Evolutionary conservation across 2,113 vertebrate genomes (phyloP).

Genomic region (Muntiacus muntjak): DNA sequence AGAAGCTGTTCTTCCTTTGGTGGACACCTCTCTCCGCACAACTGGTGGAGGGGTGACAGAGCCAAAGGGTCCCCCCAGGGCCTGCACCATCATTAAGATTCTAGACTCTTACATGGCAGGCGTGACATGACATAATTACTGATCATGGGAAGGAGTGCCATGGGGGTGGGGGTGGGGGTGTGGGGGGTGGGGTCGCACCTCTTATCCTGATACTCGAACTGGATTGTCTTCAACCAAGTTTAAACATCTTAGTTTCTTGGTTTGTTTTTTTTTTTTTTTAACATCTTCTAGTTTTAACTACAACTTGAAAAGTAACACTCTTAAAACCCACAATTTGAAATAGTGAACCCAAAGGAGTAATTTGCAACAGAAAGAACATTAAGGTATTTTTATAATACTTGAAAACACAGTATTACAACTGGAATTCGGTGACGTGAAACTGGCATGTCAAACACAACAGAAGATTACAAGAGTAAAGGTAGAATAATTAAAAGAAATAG

Average conservation of each 20-base stretch:
- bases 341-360: slow-evolving; percentile 25
- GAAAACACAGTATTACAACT: slow-evolving; percentile 40
- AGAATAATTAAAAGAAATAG: slow-evolving; percentile 43
- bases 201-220: not conserved
- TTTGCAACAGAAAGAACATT: slow-evolving; percentile 22
- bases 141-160: not conserved
- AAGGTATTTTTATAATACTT: slow-evolving; percentile 17
- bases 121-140: not conserved
- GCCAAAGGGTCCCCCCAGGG: not conserved
- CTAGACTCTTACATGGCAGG: not conserved
- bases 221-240: not conserved
- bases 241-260: not conserved
- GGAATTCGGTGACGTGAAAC: slow-evolving; percentile 29
- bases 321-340: slow-evolving; percentile 18
- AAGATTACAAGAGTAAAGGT: slow-evolving; percentile 26
- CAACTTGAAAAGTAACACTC: slow-evolving; percentile 40
- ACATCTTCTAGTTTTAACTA: slow-evolving; percentile 6
- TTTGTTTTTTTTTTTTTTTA: not conserved
- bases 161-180: not conserved
- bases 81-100: not conserved
- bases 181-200: not conserved
- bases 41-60: not conserved
- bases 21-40: rapidly evolving
- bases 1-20: not conserved
- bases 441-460: slow-evolving; percentile 38